Evolutionary conservation across 2,113 vertebrate species (phyloP), one percentile per base, ranked within the genome.

Genomic region (Poecilia latipinna): DNA sequence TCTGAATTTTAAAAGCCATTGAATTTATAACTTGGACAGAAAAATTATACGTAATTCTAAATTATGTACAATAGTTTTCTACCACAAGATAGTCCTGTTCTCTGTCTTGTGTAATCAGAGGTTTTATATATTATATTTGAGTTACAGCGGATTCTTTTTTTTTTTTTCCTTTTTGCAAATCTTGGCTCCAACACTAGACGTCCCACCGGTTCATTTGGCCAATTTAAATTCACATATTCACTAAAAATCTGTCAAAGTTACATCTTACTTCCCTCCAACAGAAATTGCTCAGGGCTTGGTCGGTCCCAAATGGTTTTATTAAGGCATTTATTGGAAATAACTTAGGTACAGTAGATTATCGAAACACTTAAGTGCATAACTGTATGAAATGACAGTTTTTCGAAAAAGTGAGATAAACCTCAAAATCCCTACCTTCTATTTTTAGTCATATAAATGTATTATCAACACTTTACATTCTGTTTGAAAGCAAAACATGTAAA

Each of bases 121-220:
- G 57, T 35, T 67, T 80, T 74, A n/a, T n/a, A n/a, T n/a, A n/a
- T n/a, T n/a, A 72, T 76, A 72, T 75, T 78, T 65, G 78, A 76
- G 29, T 54, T 72, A 75, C 72, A 31, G 57, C 68, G 81, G 79
- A 71, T 60, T 24, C 42, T 26, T 62, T 4, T 48, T 48, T 48
- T 44, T 39, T 42, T 42, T 48, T 17, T 19, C 4, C 5, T 17
- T 17, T 48, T 17, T 76, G 62, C 4, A 33, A 54, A 79, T 90
- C 75, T 87, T 44, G 15, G 32, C 68, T 77, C 10, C 0, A 82
- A 72, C 65, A 75, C 69, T 82, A 33, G 26, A 70, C 62, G 65
- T 89, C 84, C 89, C 90, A 87, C 68, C 79, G 74, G 83, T 80
- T 80, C 68, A 77, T 78, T 67, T 72, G 54, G 72, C 68, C 64